phyloP scores from a whole-genome alignment of 2,797 vertebrate species.

The Pseudochromis fuscus region DNA sequence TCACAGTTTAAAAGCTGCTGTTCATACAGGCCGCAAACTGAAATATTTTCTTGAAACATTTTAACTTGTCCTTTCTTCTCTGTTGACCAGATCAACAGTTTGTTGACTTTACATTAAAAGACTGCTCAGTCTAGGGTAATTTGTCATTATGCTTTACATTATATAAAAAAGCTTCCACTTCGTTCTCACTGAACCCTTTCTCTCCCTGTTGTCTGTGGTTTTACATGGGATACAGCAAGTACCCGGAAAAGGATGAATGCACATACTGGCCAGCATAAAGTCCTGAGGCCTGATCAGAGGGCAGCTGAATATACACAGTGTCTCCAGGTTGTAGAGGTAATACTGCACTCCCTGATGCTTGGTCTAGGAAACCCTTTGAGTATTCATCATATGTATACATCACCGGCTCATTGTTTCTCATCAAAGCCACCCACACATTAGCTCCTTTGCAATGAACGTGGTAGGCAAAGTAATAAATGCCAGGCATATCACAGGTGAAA shows the following conservation, averaged over 20 bases:
- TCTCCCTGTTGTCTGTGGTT: conserved; percentile 53
- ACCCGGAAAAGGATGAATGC: conserved; percentile 98
- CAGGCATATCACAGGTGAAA: conserved; percentile 97
- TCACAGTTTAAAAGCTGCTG: conserved; percentile 31
- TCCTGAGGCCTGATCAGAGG: conserved; percentile 97
- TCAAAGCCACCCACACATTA: conserved; percentile 97
- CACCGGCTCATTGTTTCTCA: conserved; percentile 95
- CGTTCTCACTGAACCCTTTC: conserved; percentile 20
- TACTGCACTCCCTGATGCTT: conserved; percentile 97
- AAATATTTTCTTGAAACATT: conserved; percentile 28
- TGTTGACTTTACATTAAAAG: conserved; percentile 42
- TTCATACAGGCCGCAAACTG: conserved; percentile 31
- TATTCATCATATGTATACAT: conserved; percentile 99
- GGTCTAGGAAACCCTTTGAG: conserved; percentile 97
- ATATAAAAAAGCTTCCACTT: conserved; percentile 33
- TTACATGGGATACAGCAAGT: conserved; percentile 98
- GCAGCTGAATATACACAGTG: conserved; percentile 94
- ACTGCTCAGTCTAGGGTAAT: conserved; percentile 34
- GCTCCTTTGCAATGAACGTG: conserved; percentile 97
- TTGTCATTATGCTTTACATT: conserved; percentile 34
- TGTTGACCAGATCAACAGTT: conserved; percentile 35
- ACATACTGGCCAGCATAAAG: conserved; percentile 97
- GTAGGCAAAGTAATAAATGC: conserved; percentile 98
- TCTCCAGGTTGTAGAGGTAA: conserved; percentile 93
- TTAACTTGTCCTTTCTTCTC: conserved; percentile 25